Evolutionary conservation across 2,888 invertebrate genomes (phyloP).

Genomic region (Drosophila siamana): DNA sequence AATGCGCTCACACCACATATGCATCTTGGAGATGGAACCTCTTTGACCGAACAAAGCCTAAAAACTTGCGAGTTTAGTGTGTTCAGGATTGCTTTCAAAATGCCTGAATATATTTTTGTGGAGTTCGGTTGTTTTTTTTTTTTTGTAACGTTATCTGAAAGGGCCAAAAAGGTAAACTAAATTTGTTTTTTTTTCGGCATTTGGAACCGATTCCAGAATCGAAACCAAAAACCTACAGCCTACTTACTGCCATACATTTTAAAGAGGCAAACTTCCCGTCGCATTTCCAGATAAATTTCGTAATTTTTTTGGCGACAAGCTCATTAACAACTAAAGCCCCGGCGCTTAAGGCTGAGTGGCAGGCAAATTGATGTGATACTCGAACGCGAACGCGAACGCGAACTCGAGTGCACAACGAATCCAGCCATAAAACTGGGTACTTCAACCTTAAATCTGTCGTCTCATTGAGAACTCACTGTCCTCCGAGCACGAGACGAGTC

Average conservation of each 20-base stretch:
- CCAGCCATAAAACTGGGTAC: background rate
- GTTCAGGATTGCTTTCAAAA: background rate
- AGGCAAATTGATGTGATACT: background rate
- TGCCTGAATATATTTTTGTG: background rate
- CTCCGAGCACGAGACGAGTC: background rate
- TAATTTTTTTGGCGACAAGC: background rate
- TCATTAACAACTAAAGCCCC: background rate
- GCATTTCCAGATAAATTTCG: background rate
- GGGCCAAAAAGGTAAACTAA: constrained; percentile 24
- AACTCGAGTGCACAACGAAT: background rate
- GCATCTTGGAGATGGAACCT: constrained; percentile 37
- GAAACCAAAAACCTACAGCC: constrained; percentile 16
- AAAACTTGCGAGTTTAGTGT: background rate
- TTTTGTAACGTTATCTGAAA: constrained; percentile 2
- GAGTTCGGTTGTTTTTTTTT: background rate
- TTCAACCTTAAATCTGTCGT: constrained; percentile 5
- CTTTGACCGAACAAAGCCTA: background rate
- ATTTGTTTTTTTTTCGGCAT: background rate
- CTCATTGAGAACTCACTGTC: constrained; percentile 4
- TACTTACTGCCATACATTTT: constrained; percentile 31
- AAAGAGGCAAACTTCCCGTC: background rate
- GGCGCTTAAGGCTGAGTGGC: background rate
- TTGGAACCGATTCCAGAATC: background rate
- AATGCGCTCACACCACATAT: constrained; percentile 63
- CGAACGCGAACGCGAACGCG: background rate